Evolutionary conservation across 1,140 invertebrate species (phyloP), one percentile per base, ranked within the genome.

Genomic region (Streblospio benedicti): DNA sequence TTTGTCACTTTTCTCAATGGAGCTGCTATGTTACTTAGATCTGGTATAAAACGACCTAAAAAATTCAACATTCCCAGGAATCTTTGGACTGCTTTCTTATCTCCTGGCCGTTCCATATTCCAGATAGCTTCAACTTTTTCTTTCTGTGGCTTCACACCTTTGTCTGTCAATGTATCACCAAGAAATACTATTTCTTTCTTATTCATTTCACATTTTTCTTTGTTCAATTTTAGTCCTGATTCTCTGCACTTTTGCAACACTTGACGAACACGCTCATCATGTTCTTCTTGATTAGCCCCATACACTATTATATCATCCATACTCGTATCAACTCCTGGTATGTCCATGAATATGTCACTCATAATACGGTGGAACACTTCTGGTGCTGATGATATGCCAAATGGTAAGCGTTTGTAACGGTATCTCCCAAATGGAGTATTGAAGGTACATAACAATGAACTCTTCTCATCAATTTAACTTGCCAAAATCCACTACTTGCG

Each of bases 51-150:
- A 38, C 65, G 57, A 20, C 51, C 49, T 23, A 70, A 27, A 59
- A 65, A 70, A n/a, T 62, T 66, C 0, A 65, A 50, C 43, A 69
- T 59, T n/a, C 69, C 68, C 5, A 68, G 30, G 1, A 71, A 55
- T 23, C 61, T n/a, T 56, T 63, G 47, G 1, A 68, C 60, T 23
- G 25, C 65, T 52, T 41, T 33, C 38, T 62, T 66, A 32, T 65
- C 33, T 30, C 25, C 33, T 32, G 68, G 66, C n/a, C 67, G 51
- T 62, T 70, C 18, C 59, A 66, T 64, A 12, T 65, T 41, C 25
- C 20, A 28, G 30, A 66, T 59, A n/a, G 59, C 59, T 30, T 56
- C 49, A 1, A 67, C 41, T 52, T 62, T 64, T 23, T 33, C 45
- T 1, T 58, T 55, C 28, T 66, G 59, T 14, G 55, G 27, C 35